Percentiles rank a stretch among this genome's conserved stretches.
phyloP scores from a whole-genome alignment of 2,113 vertebrate genomes.

The Furnarius figulus region DNA sequence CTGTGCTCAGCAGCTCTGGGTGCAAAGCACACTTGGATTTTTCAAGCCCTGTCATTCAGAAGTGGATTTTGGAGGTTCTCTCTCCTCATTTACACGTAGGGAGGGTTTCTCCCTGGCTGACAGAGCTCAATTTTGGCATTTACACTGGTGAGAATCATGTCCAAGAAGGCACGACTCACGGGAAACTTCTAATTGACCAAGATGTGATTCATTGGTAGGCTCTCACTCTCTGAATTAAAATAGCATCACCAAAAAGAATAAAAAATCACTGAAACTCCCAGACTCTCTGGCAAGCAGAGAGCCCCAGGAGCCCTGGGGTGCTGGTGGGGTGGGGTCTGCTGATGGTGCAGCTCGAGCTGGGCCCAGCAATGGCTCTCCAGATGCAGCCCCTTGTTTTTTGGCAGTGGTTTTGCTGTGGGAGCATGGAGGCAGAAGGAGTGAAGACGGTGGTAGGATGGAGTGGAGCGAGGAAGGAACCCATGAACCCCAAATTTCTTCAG shows the following conservation, averaged over 20 bases:
- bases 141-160: background rate
- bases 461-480: background rate
- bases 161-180: background rate
- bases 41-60: background rate
- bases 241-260: background rate
- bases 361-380: background rate
- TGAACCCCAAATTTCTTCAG: background rate
- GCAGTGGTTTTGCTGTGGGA: background rate
- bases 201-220: background rate
- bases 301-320: background rate
- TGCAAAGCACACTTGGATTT: background rate
- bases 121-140: background rate
- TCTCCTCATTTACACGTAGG: background rate
- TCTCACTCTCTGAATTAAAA: background rate
- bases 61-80: background rate
- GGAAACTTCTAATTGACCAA: background rate
- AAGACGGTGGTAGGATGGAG: background rate
- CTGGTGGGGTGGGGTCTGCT: background rate
- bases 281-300: background rate
- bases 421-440: background rate
- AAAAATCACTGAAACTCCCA: background rate
- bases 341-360: background rate
- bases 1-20: rapidly evolving
- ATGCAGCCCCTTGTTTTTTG: background rate
- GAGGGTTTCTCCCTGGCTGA: background rate